phyloP scores from a whole-genome alignment of 2,113 vertebrate species.

The Lophura nycthemera region DNA sequence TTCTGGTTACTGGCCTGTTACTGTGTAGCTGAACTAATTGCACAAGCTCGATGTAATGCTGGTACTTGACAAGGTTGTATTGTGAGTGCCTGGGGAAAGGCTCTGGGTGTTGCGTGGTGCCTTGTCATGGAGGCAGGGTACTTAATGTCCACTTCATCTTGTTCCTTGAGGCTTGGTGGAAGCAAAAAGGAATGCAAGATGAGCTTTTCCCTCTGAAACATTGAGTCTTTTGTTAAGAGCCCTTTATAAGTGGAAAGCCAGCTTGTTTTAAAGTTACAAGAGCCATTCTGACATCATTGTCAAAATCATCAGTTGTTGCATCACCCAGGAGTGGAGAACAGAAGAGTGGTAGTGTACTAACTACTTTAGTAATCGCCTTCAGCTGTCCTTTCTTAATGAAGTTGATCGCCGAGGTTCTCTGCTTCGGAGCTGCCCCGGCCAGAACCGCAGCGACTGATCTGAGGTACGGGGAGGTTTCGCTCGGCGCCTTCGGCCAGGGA shows the following conservation, averaged over 20 bases:
- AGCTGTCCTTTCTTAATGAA: slow-evolving; percentile 23
- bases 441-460: no score
- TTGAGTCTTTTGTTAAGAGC: background rate
- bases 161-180: slow-evolving; percentile 1
- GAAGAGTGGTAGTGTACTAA: background rate
- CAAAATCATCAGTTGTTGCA: background rate
- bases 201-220: background rate
- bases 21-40: background rate
- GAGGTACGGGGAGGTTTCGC: no score
- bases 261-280: background rate
- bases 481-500: no score
- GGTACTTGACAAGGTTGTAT: background rate
- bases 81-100: background rate
- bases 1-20: background rate
- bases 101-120: background rate
- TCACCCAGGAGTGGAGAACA: background rate
- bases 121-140: background rate
- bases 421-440: no score
- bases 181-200: background rate
- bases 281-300: background rate
- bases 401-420: no score
- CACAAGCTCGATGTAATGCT: background rate
- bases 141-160: background rate
- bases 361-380: background rate
- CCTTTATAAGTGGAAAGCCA: background rate